phyloP scores from a whole-genome alignment of 1,140 invertebrate genomes.

The Drosophila ercepeae region DNA sequence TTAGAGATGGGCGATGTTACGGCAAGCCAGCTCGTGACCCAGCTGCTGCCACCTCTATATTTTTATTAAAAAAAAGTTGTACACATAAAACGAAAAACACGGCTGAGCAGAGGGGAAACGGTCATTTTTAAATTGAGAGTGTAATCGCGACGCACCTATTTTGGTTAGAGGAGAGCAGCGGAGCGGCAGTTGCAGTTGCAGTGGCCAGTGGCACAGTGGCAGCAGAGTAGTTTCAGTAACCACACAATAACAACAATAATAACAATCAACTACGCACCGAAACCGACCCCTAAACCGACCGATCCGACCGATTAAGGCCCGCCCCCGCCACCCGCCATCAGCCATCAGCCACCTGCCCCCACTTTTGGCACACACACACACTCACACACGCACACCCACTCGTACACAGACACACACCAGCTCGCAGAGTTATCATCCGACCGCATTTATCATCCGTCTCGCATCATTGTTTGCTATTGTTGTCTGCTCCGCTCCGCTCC shows the following conservation, averaged over 20 bases:
- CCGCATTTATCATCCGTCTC: conserved; percentile 57
- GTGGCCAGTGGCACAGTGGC: not conserved
- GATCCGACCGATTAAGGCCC: conserved; percentile 27
- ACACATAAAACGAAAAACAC: conserved; percentile 61
- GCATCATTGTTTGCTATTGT: conserved; percentile 75
- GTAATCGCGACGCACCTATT: conserved; percentile 10
- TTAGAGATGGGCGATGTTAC: not conserved
- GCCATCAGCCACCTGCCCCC: conserved; percentile 27
- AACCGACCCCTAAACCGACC: conserved; percentile 52
- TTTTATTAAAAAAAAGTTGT: conserved; percentile 23
- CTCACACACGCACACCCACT: conserved; percentile 24
- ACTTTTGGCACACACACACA: conserved; percentile 40
- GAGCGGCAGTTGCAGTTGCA: not conserved
- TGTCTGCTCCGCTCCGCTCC: conserved; percentile 68
- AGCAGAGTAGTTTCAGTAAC: conserved; percentile 19
- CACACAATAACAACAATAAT: conserved; percentile 28
- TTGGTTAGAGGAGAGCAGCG: not conserved
- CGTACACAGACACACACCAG: conserved; percentile 23
- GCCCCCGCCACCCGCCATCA: conserved; percentile 24
- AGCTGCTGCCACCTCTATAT: conserved; percentile 15
- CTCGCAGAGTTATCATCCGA: conserved; percentile 45
- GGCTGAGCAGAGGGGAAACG: conserved; percentile 36
- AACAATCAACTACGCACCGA: conserved; percentile 63
- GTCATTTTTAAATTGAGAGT: conserved; percentile 57
- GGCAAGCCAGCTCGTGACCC: not conserved